Base-by-base conservation (phyloP, 1,140 invertebrate genomes). In the Cherax destructor region DNA sequence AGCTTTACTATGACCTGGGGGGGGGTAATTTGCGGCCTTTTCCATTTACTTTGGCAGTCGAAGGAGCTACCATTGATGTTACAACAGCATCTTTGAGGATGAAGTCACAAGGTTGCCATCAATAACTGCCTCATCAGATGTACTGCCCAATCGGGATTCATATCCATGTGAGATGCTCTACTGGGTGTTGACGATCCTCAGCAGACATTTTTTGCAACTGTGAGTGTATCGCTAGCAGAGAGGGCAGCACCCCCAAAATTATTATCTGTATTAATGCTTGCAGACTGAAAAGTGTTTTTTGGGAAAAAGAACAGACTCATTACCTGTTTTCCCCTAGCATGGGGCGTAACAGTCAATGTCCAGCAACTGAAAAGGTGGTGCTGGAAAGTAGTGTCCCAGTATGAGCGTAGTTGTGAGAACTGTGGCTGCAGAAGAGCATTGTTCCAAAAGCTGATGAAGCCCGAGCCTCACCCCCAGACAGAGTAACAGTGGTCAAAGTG, bases 1-100 rank as follows among this genome's bases (percentile, higher is more conserved):
- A 91, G 81, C 41, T 91, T 91, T 24, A 85, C 89, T 30, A 91
- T 85, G 1, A 91, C 89, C 77, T 88, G 86, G 1, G 86, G 1
- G 86, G 86, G 4, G 86, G 77, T 79, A 88, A 49, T 79, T 91
- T 91, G 6, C 83, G 74, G 13, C 87, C 61, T n/a, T 30, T 83
- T 9, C 61, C 50, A 30, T 24, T 74, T 21, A 84, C 47, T 69
- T 59, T 77, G 52, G 61, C 89, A 91, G n/a, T 91, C 89, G 83
- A 76, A 24, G 87, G 52, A 18, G 89, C 83, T 50, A 91, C 81
- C 83, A 91, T 84, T 10, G 89, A 79, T 11, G 89, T 91, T 9
- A 91, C 89, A 4, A 91, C 76, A 30, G 89, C 89, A 79, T 84
- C 89, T 30, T 79, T 9, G 87, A 74, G n/a, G 87, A 88, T 4